phyloP scores from a whole-genome alignment of 2,888 invertebrate species.

The Melinaea marsaeus region DNA sequence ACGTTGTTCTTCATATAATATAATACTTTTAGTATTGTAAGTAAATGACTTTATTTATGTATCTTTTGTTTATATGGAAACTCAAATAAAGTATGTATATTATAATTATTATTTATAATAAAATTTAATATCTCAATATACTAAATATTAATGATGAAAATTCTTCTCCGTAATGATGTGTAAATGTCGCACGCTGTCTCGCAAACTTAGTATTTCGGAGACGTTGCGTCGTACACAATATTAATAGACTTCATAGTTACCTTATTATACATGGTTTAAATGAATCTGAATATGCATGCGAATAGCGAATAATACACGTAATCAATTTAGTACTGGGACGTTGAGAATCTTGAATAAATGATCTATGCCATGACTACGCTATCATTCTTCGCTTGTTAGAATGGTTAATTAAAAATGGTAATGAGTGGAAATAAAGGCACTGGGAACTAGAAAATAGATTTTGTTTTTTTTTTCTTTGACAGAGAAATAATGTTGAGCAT shows the following conservation, averaged over 20 bases:
- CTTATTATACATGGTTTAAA: background rate
- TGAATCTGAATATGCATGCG: conserved; percentile 6
- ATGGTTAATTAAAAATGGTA: conserved; percentile 6
- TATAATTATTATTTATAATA: no score
- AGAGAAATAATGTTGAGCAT: background rate
- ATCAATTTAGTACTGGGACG: conserved; percentile 7
- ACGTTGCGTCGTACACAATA: background rate
- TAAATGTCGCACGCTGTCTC: no score
- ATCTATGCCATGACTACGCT: background rate
- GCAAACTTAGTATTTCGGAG: no score
- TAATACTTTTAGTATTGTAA: no score
- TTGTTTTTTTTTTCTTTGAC: conserved; percentile 5
- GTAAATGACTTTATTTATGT: no score
- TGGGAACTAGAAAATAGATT: background rate
- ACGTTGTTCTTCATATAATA: no score
- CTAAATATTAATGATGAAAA: no score
- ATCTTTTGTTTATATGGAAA: no score
- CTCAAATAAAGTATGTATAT: no score
- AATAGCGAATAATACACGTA: conserved; percentile 1
- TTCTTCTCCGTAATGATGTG: no score
- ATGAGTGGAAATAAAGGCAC: conserved; percentile 5
- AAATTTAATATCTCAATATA: no score
- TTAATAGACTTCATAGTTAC: conserved; percentile 1
- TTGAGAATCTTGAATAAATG: conserved; percentile 4
- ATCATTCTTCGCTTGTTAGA: conserved; percentile 3